Conservation (phyloP, 2,888 invertebrate species). For the Polymixis lichenea region DNA sequence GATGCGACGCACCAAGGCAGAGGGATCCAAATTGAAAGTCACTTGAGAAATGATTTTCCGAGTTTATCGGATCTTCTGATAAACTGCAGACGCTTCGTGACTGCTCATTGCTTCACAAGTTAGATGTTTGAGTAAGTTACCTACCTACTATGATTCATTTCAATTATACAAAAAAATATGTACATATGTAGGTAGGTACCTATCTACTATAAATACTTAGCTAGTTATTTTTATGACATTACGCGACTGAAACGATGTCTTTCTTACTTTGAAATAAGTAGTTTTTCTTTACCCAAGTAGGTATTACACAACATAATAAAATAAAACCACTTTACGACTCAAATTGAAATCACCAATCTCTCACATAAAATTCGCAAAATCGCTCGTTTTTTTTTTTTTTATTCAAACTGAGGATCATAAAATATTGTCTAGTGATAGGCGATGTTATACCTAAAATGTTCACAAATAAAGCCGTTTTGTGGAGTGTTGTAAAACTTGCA, state of each 20-base stretch:
- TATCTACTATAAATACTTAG: background rate
- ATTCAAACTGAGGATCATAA: background rate
- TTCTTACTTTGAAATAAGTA: background rate
- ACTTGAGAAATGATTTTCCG: constrained; percentile 76
- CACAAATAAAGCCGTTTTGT: constrained; percentile 32
- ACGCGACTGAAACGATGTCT: background rate
- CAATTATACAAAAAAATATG: background rate
- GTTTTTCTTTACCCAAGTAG: background rate
- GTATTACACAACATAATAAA: constrained; percentile 17
- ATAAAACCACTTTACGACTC: constrained; percentile 47
- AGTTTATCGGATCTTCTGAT: constrained; percentile 65
- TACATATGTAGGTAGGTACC: no score
- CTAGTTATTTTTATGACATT: background rate
- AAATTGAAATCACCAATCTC: constrained; percentile 35
- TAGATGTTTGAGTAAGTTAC: constrained; percentile 11
- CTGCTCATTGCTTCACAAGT: constrained; percentile 48
- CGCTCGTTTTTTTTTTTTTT: background rate
- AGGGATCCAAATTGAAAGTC: constrained; percentile 75
- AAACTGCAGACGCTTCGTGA: constrained; percentile 56
- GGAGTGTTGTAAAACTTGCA: constrained; percentile 26
- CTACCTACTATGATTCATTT: background rate
- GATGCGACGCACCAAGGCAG: constrained; percentile 64
- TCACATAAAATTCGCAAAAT: constrained; percentile 15
- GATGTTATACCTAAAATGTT: constrained; percentile 43
- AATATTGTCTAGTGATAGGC: constrained; percentile 20